These are phyloP conservation scores for Lycodopsis pacificus DNA, from an alignment of 2,797 vertebrate species.

Conservation along the genomic window DNA sequence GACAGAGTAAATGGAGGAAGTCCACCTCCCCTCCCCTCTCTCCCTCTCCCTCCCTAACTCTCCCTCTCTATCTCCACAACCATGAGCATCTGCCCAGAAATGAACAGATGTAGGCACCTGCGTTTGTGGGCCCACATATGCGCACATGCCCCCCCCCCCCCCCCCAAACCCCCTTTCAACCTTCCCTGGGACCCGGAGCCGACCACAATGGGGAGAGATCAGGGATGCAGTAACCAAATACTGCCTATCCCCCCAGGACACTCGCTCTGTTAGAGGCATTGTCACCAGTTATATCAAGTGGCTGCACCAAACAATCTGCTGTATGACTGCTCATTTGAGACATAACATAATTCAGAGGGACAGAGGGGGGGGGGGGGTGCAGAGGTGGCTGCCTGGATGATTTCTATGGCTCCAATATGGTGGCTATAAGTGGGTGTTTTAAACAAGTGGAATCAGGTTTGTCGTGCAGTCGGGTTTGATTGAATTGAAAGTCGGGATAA, in stretches of 20 bases:
- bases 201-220: constrained; percentile 81
- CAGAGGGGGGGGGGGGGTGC: constrained; percentile 16
- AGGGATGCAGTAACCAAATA: constrained; percentile 83
- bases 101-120: constrained; percentile 99
- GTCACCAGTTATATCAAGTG: constrained; percentile 78
- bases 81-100: constrained; percentile 93
- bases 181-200: constrained; percentile 74
- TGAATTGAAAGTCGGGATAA: constrained; percentile 56
- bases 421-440: constrained; percentile 50
- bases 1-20: constrained; percentile 53
- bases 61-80: constrained; percentile 62
- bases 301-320: constrained; percentile 79
- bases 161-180: constrained; percentile 68
- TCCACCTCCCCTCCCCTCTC: constrained; percentile 11
- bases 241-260: constrained; percentile 81
- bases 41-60: constrained; percentile 24
- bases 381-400: constrained; percentile 58
- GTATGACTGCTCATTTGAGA: constrained; percentile 82
- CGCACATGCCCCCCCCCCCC: constrained; percentile 51
- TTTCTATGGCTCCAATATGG: constrained; percentile 41
- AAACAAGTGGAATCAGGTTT: constrained; percentile 58
- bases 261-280: constrained; percentile 79
- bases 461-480: constrained; percentile 31
- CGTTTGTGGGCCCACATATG: constrained; percentile 92
- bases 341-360: constrained; percentile 67